Evolutionary conservation across 2,113 vertebrate genomes (phyloP).

Genomic region (Cacatua alba): DNA sequence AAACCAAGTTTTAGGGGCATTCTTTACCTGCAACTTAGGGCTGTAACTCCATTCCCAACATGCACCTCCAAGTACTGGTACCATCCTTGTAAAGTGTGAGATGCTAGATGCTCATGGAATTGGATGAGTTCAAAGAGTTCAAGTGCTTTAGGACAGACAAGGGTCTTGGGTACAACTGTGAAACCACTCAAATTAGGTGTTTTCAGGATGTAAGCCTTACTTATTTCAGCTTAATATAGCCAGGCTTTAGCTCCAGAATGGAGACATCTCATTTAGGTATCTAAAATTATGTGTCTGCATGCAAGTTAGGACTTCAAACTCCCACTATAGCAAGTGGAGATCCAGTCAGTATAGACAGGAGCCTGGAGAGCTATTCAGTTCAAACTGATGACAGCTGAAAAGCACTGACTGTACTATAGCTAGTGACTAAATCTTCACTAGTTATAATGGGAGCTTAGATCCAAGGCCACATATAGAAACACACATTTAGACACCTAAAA

Average conservation of each 20-base stretch:
- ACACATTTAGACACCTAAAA: conserved; percentile 49
- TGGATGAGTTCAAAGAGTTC: background rate
- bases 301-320: conserved; percentile 13
- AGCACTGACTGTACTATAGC: background rate
- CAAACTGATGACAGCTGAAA: conserved; percentile 53
- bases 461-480: conserved; percentile 59
- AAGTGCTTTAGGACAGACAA: background rate
- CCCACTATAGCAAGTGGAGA: conserved; percentile 7
- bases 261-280: conserved; percentile 31
- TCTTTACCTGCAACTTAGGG: background rate
- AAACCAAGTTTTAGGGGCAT: background rate
- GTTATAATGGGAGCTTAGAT: conserved; percentile 38
- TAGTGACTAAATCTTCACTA: conserved; percentile 52
- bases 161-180: background rate
- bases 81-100: background rate
- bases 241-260: background rate
- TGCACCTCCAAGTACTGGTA: background rate
- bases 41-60: background rate
- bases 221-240: conserved; percentile 34
- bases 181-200: background rate
- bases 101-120: background rate
- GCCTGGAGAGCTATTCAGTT: conserved; percentile 37
- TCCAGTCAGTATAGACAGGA: background rate
- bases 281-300: conserved; percentile 22
- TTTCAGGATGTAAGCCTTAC: conserved; percentile 12